A percentile compares a stretch with the other conserved stretches of the same genome.
These are phyloP conservation scores for Allophyes oxyacanthae DNA, from an alignment of 2,888 invertebrate genomes.

Conservation along the genomic window DNA sequence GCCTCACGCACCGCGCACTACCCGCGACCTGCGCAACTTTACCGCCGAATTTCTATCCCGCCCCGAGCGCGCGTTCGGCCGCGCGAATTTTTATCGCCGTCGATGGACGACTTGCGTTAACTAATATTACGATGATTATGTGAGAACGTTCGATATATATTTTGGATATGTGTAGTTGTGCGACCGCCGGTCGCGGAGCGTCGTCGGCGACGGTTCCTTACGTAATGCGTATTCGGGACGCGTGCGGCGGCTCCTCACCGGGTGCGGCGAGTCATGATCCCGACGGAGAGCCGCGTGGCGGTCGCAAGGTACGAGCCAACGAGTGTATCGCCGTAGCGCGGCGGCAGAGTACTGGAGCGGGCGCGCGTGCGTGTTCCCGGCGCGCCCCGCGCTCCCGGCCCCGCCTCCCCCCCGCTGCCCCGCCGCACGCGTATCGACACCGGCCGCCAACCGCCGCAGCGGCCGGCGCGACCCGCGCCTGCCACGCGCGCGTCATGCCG, in stretches of 20 bases:
- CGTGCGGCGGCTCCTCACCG: constrained; percentile 80
- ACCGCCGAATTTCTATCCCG: constrained; percentile 55
- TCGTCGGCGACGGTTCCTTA: constrained; percentile 68
- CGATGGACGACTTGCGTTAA: constrained; percentile 51
- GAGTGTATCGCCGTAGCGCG: constrained; percentile 77
- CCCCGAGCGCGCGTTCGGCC: constrained; percentile 53
- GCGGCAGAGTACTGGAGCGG: constrained; percentile 78
- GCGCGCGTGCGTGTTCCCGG: constrained; percentile 71
- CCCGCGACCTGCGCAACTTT: constrained; percentile 62
- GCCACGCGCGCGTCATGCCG: constrained; percentile 60
- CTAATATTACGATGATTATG: constrained; percentile 57
- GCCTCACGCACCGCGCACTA: constrained; percentile 64
- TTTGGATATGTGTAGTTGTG: constrained; percentile 67
- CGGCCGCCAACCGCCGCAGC: constrained; percentile 83
- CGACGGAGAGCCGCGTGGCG: constrained; percentile 77
- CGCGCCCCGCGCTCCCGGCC: constrained; percentile 63
- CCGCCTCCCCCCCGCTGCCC: constrained; percentile 56
- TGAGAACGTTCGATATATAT: constrained; percentile 62
- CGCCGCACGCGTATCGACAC: constrained; percentile 82
- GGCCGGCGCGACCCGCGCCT: constrained; percentile 64
- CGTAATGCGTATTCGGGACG: constrained; percentile 78
- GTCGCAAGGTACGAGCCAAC: constrained; percentile 68
- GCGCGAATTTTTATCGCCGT: constrained; percentile 44
- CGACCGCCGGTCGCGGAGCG: constrained; percentile 53
- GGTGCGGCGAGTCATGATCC: constrained; percentile 80